Conservation (phyloP, 2,797 vertebrate genomes). For the Euphonia xanthogaster region DNA sequence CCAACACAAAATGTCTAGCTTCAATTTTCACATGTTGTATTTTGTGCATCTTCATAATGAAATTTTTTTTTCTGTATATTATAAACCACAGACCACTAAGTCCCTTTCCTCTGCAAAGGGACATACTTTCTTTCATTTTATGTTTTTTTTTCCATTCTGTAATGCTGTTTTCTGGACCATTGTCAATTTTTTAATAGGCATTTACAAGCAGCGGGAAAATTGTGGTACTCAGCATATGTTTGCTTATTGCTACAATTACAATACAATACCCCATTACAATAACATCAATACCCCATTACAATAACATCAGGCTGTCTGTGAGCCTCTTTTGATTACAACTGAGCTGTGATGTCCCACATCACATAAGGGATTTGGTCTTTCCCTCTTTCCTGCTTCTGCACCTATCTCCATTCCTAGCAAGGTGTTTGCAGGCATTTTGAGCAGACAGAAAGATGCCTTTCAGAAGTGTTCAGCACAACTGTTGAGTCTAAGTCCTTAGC, state of each 20-base stretch:
- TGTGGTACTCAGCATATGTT: background rate
- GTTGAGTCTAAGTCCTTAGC: background rate
- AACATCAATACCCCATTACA: background rate
- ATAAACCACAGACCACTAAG: background rate
- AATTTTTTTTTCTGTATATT: fast-evolving
- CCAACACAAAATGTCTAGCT: background rate
- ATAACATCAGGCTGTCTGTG: background rate
- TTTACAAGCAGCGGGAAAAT: background rate
- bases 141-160: background rate
- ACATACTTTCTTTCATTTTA: background rate
- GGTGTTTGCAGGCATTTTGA: background rate
- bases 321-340: background rate
- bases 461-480: background rate
- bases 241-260: background rate
- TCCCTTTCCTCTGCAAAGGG: background rate
- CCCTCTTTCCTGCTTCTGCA: background rate
- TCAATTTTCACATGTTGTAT: background rate
- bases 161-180: background rate
- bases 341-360: background rate
- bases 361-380: background rate
- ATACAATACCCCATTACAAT: background rate
- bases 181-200: background rate
- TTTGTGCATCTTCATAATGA: background rate
- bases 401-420: background rate
- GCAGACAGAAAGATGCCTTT: background rate